These are phyloP conservation scores for Trissolcus japonicus DNA, from an alignment of 2,888 invertebrate species.

Conservation along the genomic window DNA sequence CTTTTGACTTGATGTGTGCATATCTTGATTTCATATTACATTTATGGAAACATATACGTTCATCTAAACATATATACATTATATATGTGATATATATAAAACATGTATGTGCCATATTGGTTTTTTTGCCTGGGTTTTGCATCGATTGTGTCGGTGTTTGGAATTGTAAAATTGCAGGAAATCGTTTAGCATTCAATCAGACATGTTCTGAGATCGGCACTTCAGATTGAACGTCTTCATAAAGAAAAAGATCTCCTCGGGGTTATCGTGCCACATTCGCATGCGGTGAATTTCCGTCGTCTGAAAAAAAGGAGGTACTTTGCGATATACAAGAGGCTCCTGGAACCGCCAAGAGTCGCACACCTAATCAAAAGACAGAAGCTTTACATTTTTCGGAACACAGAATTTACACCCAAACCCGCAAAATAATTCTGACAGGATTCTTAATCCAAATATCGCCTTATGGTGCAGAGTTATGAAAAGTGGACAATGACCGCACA, in stretches of 20 bases:
- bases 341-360: too few species aligned
- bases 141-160: too few species aligned
- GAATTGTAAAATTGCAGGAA: conserved; percentile 17
- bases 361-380: neutral
- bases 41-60: too few species aligned
- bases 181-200: conserved; percentile 33
- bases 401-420: too few species aligned
- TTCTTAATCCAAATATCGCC: conserved; percentile 16
- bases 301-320: neutral
- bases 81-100: too few species aligned
- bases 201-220: conserved; percentile 21
- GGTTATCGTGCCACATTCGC: conserved; percentile 7
- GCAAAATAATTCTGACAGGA: conserved; percentile 9
- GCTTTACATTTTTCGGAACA: too few species aligned
- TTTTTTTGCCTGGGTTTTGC: too few species aligned
- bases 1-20: too few species aligned
- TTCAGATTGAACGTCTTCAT: conserved; percentile 25
- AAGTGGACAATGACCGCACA: neutral
- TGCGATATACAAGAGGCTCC: neutral
- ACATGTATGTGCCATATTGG: too few species aligned
- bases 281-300: neutral
- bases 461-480: conserved; percentile 2
- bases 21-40: too few species aligned
- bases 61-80: too few species aligned
- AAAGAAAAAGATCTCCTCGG: conserved; percentile 6